These are phyloP conservation scores for Halocaridina rubra DNA, from an alignment of 2,888 invertebrate species.

Conservation along the genomic window DNA sequence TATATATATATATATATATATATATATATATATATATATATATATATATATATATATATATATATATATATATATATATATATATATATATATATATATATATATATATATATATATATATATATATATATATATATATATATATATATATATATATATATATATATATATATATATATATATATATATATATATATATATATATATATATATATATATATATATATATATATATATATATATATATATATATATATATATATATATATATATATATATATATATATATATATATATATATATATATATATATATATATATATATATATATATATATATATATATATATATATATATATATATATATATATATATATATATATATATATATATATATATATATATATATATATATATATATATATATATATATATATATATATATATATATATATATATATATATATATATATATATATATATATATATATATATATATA, in stretches of 20 bases:
- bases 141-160: no score
- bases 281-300: slow-evolving; percentile 11
- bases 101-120: no score
- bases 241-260: neutral
- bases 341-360: slow-evolving; percentile 15
- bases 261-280: neutral
- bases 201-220: no score
- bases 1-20: no score
- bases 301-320: slow-evolving; percentile 40
- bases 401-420: slow-evolving; percentile 26
- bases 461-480: slow-evolving; percentile 27
- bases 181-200: no score
- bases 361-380: slow-evolving; percentile 12
- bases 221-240: no score
- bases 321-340: slow-evolving; percentile 23
- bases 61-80: no score
- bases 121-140: no score
- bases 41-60: no score
- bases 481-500: neutral
- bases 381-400: slow-evolving; percentile 31
- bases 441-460: slow-evolving; percentile 30
- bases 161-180: no score
- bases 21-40: no score
- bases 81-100: no score
- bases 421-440: slow-evolving; percentile 30